A percentile compares a stretch with the other conserved stretches of the same genome.
These are phyloP conservation scores for Melipona quadrifasciata DNA, from an alignment of 1,140 invertebrate species.

Conservation along the genomic window DNA sequence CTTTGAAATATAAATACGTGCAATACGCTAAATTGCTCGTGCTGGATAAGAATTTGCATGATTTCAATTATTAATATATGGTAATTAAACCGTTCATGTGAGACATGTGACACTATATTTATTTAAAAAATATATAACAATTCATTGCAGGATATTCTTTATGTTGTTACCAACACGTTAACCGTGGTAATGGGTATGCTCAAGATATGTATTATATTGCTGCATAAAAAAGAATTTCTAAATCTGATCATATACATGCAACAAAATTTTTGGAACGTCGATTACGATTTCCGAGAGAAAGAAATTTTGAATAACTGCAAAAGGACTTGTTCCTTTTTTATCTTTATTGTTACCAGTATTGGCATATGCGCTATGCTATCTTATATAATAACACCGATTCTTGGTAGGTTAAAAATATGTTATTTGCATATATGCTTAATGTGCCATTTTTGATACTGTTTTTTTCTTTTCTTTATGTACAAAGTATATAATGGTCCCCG, in stretches of 20 bases:
- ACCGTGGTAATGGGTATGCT: constrained; percentile 7
- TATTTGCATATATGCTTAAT: too few species aligned
- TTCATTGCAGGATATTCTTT: constrained; percentile 39
- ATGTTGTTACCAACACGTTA: constrained; percentile 33
- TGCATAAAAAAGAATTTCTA: constrained; percentile 24
- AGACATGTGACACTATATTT: neutral
- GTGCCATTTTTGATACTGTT: neutral
- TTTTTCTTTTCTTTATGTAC: neutral
- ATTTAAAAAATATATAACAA: neutral
- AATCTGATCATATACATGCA: constrained; percentile 41
- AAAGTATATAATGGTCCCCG: neutral
- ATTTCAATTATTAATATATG: neutral
- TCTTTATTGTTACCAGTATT: constrained; percentile 34
- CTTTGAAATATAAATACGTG: neutral
- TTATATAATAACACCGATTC: constrained; percentile 19
- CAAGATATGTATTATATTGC: constrained; percentile 33
- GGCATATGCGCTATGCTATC: constrained; percentile 48
- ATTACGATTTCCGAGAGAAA: constrained; percentile 43
- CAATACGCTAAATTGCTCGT: neutral
- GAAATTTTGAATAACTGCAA: constrained; percentile 22
- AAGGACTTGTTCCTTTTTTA: constrained; percentile 32
- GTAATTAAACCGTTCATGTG: neutral
- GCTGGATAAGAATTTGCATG: neutral
- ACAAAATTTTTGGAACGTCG: constrained; percentile 55
- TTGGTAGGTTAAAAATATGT: constrained; percentile 36